A percentile compares a stretch with the other conserved stretches of the same genome.
Evolutionary conservation across 2,113 vertebrate species (phyloP).

Genomic region (Rhinolophus sinicus): DNA sequence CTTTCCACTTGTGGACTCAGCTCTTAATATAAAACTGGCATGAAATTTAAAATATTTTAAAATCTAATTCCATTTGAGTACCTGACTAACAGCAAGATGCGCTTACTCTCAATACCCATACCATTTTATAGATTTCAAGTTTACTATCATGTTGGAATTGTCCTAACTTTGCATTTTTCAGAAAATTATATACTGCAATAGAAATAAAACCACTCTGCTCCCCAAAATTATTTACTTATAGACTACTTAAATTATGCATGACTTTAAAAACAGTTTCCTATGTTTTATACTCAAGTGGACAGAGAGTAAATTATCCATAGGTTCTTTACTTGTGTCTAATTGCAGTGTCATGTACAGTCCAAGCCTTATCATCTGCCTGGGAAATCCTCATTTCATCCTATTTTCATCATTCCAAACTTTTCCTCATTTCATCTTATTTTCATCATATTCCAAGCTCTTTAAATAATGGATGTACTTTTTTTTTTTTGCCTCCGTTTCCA

Average conservation of each 20-base stretch:
- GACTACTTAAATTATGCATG: not conserved
- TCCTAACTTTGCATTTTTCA: not conserved
- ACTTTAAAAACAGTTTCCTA: constrained; percentile 15
- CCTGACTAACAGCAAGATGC: not conserved
- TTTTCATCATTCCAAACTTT: not conserved
- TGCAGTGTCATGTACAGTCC: not conserved
- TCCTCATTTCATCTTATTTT: not conserved
- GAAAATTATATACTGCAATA: constrained; percentile 36
- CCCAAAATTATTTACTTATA: not conserved
- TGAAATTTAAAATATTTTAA: not conserved
- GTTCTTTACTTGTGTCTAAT: not conserved
- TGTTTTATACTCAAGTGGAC: not conserved
- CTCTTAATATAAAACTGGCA: not conserved
- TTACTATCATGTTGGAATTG: not conserved
- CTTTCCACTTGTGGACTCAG: not conserved
- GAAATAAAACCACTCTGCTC: constrained; percentile 4
- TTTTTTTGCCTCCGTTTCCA: not conserved
- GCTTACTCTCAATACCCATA: not conserved
- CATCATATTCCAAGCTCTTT: not conserved
- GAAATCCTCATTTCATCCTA: not conserved
- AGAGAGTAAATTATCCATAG: not conserved
- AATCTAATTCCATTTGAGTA: not conserved
- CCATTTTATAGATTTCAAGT: not conserved
- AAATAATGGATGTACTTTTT: not conserved
- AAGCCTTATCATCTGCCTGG: not conserved